Evolutionary conservation across 2,113 vertebrate species (phyloP).

Genomic region (Charadrius vociferus): DNA sequence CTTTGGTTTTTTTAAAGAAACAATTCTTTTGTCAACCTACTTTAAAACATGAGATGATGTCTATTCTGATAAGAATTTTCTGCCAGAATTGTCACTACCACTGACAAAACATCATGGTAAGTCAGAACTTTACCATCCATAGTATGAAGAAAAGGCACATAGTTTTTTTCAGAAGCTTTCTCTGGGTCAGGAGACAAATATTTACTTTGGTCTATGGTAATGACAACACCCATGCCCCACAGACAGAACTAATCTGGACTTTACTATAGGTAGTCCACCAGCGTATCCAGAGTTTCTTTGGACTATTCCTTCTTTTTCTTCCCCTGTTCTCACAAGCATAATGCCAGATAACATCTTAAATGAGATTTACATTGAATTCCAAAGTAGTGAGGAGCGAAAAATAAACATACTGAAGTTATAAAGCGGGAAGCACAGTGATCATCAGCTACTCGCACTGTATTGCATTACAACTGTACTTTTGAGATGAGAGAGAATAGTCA

Average conservation of each 20-base stretch:
- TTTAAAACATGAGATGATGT: not conserved
- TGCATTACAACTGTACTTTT: not conserved
- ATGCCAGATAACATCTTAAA: slow-evolving; percentile 28
- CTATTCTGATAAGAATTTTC: not conserved
- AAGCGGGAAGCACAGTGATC: not conserved
- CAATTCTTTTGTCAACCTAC: not conserved
- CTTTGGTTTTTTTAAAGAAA: not conserved
- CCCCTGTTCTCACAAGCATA: not conserved
- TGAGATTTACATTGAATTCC: slow-evolving; percentile 40
- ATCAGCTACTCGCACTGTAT: not conserved
- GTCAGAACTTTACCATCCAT: not conserved
- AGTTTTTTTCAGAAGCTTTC: not conserved
- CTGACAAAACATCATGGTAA: not conserved
- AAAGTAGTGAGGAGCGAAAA: not conserved
- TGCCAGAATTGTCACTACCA: not conserved
- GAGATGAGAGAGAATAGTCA: not conserved
- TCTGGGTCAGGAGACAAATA: not conserved
- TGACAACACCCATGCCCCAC: not conserved
- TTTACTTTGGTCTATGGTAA: not conserved
- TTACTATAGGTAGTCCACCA: not conserved
- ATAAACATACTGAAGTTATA: not conserved
- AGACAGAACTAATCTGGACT: not conserved
- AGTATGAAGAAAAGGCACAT: not conserved
- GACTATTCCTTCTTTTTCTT: not conserved
- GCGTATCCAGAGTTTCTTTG: not conserved